Percentiles rank a stretch among this genome's conserved stretches.
Evolutionary conservation across 2,888 invertebrate genomes (phyloP).

Genomic region (Xiphydria camelus): DNA sequence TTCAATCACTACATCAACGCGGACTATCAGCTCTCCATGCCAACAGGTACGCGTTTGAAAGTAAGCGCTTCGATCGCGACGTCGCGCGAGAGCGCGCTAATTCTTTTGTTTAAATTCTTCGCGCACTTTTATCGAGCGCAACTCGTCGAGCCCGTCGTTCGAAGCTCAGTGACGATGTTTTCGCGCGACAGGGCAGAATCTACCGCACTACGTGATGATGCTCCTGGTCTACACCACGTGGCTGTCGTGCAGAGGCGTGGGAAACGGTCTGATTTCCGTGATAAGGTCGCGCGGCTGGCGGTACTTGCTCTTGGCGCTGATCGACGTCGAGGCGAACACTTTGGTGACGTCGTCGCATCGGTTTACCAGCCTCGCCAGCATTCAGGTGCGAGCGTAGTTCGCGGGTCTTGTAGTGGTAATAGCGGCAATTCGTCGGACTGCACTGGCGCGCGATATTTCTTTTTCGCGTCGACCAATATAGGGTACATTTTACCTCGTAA

Average conservation of each 20-base stretch:
- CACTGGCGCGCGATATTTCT: too few species aligned
- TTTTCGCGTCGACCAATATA: too few species aligned
- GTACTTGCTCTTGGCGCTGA: conserved; percentile 73
- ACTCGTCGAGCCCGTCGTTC: too few species aligned
- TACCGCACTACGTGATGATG: conserved; percentile 77
- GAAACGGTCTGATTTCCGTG: conserved; percentile 65
- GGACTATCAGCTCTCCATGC: conserved; percentile 71
- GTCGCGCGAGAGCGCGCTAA: too few species aligned
- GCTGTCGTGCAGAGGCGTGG: conserved; percentile 71
- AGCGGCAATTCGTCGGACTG: too few species aligned
- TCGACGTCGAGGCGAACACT: conserved; percentile 88
- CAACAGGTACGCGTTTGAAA: conserved; percentile 73
- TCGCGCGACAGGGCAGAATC: conserved; percentile 68
- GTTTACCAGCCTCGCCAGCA: conserved; percentile 72
- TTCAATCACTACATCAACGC: conserved; percentile 73
- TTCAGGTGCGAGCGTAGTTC: conserved; percentile 72
- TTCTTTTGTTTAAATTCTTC: too few species aligned
- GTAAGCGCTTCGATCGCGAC: too few species aligned
- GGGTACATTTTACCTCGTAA: too few species aligned
- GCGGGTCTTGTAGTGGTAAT: too few species aligned
- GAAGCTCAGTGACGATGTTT: too few species aligned
- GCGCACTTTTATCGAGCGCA: too few species aligned
- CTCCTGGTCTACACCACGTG: conserved; percentile 77
- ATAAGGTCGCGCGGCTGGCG: conserved; percentile 76
- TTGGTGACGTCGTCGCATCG: conserved; percentile 80